Evolutionary conservation across 2,888 invertebrate species (phyloP).

Genomic region (Mythimna albipuncta): DNA sequence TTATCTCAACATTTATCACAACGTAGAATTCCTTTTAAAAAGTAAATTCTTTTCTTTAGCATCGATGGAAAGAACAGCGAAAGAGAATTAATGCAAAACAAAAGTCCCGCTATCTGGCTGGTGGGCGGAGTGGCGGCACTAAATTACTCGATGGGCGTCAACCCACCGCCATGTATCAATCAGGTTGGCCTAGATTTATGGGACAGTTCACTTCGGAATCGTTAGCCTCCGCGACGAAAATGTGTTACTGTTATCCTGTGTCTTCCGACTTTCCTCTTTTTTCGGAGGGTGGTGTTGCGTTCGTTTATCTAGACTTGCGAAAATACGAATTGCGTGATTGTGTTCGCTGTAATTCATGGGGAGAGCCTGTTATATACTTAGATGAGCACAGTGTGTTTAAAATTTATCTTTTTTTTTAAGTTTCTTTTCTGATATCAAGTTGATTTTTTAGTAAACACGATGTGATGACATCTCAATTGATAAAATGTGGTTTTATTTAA

Average conservation of each 20-base stretch:
- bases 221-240: conserved; percentile 90
- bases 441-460: too few species aligned
- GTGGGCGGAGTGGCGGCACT: conserved; percentile 92
- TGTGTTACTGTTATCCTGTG: conserved; percentile 86
- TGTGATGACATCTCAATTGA: too few species aligned
- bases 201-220: conserved; percentile 89
- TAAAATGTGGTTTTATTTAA: too few species aligned
- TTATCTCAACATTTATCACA: conserved; percentile 67
- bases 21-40: conserved; percentile 66
- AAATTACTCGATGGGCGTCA: conserved; percentile 92
- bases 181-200: conserved; percentile 88
- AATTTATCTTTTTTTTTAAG: too few species aligned
- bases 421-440: too few species aligned
- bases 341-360: conserved; percentile 48
- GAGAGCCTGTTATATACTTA: conserved; percentile 22
- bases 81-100: conserved; percentile 91
- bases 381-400: background rate
- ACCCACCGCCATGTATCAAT: conserved; percentile 91
- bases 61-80: conserved; percentile 73
- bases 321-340: conserved; percentile 56
- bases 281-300: conserved; percentile 58
- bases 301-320: conserved; percentile 56
- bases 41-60: conserved; percentile 70
- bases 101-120: conserved; percentile 89
- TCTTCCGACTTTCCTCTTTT: conserved; percentile 77